Conservation (phyloP, 2,888 invertebrate species). For the Halictus ligatus region DNA sequence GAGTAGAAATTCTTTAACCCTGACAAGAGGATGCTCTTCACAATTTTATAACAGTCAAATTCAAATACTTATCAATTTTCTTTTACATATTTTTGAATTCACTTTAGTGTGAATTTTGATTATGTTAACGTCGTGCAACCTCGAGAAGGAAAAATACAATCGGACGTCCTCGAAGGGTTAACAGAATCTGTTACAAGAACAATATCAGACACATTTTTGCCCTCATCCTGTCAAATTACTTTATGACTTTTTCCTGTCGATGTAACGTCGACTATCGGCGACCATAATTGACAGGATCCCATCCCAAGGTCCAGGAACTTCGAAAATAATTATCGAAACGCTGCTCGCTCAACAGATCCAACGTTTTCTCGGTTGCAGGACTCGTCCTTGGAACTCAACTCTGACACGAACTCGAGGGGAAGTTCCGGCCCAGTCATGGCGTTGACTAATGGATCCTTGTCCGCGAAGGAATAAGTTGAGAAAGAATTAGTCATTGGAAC, state of each 20-base stretch:
- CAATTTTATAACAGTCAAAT: too few species aligned
- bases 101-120: too few species aligned
- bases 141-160: too few species aligned
- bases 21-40: too few species aligned
- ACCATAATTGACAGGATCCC: slow-evolving; percentile 5
- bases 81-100: too few species aligned
- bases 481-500: slow-evolving; percentile 69
- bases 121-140: too few species aligned
- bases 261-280: not conserved
- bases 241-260: not conserved
- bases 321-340: slow-evolving; percentile 37
- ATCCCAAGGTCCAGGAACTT: slow-evolving; percentile 2
- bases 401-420: slow-evolving; percentile 76
- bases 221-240: not conserved
- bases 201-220: not conserved
- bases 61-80: too few species aligned
- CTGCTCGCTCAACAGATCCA: slow-evolving; percentile 26
- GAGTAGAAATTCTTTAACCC: too few species aligned
- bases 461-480: slow-evolving; percentile 80
- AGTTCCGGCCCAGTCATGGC: slow-evolving; percentile 76
- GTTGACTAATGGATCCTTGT: slow-evolving; percentile 81
- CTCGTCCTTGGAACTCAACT: slow-evolving; percentile 78
- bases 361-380: slow-evolving; percentile 72
- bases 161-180: too few species aligned
- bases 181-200: too few species aligned